Base-by-base conservation (phyloP, 2,888 invertebrate genomes). In the Drosophila emarginata region DNA sequence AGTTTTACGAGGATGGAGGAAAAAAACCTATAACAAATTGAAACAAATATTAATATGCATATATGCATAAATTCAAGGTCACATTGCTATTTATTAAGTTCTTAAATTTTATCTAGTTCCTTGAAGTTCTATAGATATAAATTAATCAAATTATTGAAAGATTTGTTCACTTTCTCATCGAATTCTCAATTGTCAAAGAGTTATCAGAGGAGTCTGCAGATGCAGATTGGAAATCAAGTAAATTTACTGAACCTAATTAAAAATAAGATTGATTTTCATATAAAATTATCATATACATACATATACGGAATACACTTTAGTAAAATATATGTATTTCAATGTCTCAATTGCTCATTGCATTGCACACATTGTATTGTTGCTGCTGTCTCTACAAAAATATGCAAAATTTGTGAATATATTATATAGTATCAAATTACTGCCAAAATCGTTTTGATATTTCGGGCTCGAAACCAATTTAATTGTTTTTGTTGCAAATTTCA, bases 21-120 rank as follows among this genome's bases (percentile, higher is more conserved):
- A 72, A 67, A 45, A 12, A 11, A 66, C 62, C 18, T 61, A 61
- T 56, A 57, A 65, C 57, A 61, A 62, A 65, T 32, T 45, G 56
- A 64, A 58, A 28, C 12, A 71, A 39, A 15, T 26, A 62, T 65
- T 62, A 68, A 70, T 71, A 45, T 61, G 53, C 57, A 61, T 57
- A 9, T 32, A 26, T 56, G 53, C 40, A 54, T 50, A n/a, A 53
- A 51, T 12, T 52, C 3, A 1, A 52, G 2, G n/a, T 51, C 23
- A 23, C 5, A 23, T 21, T 23, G 11, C 18, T n/a, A 9, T 45
- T 18, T n/a, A 15, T 45, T 45, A 9, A 45, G 21, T 15, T 2
- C 32, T 32, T 11, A 9, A 18, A 45, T 45, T 4, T 5, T 6
- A 21, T 21, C 11, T 14, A 14, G 39, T 14, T 45, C 5, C 4